phyloP scores from a whole-genome alignment of 2,113 vertebrate species.

The Campylomormyrus numenius region DNA sequence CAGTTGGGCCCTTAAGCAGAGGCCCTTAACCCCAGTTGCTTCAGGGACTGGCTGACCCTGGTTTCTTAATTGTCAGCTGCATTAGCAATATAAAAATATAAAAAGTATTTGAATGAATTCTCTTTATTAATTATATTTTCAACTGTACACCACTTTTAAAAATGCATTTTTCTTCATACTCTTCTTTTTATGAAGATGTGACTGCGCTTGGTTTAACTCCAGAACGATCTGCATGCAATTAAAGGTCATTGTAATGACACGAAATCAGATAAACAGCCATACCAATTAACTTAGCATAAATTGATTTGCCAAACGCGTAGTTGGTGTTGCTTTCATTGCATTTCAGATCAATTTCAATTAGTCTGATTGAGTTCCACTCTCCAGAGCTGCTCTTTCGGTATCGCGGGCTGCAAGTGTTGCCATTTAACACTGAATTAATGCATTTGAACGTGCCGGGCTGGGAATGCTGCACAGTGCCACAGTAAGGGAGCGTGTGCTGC shows the following conservation, averaged over 20 bases:
- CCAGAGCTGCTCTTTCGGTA: background rate
- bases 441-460: background rate
- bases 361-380: background rate
- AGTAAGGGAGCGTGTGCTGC: background rate
- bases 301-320: background rate
- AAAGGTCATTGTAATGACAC: background rate
- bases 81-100: background rate
- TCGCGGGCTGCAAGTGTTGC: background rate
- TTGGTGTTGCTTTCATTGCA: background rate
- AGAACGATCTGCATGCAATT: background rate
- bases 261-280: background rate
- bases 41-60: background rate
- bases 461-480: background rate
- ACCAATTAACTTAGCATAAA: constrained; percentile 14
- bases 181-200: background rate
- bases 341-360: constrained; percentile 12
- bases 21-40: background rate
- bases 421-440: constrained; percentile 8
- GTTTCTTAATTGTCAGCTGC: background rate
- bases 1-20: background rate
- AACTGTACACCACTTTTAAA: background rate
- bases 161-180: background rate
- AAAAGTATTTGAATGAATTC: background rate
- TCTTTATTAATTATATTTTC: background rate
- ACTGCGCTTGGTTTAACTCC: background rate